phyloP scores from a whole-genome alignment of 2,113 vertebrate species.

The Platysteira castanea region DNA sequence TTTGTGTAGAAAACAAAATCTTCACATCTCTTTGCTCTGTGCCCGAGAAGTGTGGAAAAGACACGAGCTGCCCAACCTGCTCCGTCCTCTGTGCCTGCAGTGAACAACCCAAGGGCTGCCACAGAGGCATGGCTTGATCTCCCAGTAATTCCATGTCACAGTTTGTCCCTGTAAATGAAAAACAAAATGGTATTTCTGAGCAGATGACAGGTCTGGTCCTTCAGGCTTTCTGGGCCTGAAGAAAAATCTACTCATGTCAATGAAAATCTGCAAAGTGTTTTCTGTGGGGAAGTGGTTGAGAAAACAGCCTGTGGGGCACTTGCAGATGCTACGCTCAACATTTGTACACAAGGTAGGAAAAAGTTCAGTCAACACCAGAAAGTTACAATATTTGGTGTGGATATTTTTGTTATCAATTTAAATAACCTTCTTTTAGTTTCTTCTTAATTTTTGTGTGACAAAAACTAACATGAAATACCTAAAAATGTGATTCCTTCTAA shows the following conservation, averaged over 20 bases:
- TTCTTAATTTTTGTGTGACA: not conserved
- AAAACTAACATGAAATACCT: not conserved
- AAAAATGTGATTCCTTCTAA: not conserved
- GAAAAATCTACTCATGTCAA: not conserved
- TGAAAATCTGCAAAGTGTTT: not conserved
- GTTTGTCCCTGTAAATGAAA: constrained; percentile 7
- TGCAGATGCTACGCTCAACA: not conserved
- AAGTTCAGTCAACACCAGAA: not conserved
- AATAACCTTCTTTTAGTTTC: not conserved
- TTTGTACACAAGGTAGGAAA: not conserved
- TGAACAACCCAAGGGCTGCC: not conserved
- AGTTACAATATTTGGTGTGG: not conserved
- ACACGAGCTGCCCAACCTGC: not conserved
- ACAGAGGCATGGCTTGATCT: not conserved
- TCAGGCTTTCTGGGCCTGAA: not conserved
- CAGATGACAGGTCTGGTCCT: constrained; percentile 5
- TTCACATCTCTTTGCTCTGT: not conserved
- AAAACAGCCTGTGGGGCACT: not conserved
- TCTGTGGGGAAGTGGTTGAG: not conserved
- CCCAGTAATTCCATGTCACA: not conserved
- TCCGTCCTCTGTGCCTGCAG: not conserved
- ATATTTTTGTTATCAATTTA: not conserved
- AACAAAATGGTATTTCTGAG: not conserved
- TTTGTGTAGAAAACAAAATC: not conserved
- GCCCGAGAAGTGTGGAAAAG: not conserved